Percentiles rank a stretch among this genome's conserved stretches.
Conservation (phyloP, 1,140 invertebrate species). For the Dendroctonus ponderosae region DNA sequence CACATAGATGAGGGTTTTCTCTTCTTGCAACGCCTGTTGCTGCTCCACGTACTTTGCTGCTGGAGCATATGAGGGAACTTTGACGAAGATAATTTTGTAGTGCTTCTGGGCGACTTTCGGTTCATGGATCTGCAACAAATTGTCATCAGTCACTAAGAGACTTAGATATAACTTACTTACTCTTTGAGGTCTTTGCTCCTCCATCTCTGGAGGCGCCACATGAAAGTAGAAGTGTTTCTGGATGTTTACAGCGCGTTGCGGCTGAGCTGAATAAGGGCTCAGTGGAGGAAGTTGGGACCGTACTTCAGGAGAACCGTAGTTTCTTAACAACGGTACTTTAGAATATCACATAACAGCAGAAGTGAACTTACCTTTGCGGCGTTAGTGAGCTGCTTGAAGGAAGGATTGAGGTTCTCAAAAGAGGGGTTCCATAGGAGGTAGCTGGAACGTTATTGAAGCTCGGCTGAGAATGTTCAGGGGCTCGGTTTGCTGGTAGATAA, state of each 20-base stretch:
- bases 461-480: not conserved
- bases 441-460: slow-evolving; percentile 70
- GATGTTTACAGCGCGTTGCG: slow-evolving; percentile 39
- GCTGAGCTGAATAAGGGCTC: not conserved
- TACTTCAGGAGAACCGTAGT: slow-evolving; percentile 75
- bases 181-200: slow-evolving; percentile 58
- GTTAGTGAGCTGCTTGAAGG: no score
- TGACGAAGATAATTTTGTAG: slow-evolving; percentile 88
- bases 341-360: no score
- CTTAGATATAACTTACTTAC: not conserved
- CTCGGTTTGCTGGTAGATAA: slow-evolving; percentile 1
- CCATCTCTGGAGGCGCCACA: slow-evolving; percentile 65
- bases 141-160: not conserved
- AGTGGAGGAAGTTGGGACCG: slow-evolving; percentile 56
- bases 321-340: slow-evolving; percentile 56
- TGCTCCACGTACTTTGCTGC: slow-evolving; percentile 72
- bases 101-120: slow-evolving; percentile 67
- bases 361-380: no score
- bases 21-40: slow-evolving; percentile 71
- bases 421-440: slow-evolving; percentile 57
- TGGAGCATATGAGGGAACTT: slow-evolving; percentile 78
- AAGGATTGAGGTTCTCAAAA: not conserved
- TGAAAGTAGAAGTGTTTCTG: slow-evolving; percentile 80
- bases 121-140: slow-evolving; percentile 49
- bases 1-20: slow-evolving; percentile 86